Evolutionary conservation across 2,888 invertebrate genomes (phyloP), one percentile per base, ranked within the genome.

Genomic region (Coelinius sp.): DNA sequence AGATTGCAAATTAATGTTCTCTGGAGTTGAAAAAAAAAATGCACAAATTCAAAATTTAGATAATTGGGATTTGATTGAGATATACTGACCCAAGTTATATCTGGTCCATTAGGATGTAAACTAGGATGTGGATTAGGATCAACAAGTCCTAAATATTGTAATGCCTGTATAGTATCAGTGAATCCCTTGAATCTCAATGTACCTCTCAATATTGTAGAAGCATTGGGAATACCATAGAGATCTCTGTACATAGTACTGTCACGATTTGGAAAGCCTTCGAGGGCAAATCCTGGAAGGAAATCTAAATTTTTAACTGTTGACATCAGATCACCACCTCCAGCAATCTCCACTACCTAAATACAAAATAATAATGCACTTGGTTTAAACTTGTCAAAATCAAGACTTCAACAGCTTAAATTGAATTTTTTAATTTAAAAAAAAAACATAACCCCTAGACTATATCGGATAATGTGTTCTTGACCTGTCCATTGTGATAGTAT

Each of bases 181-280:
- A 97, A 99, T 67, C 99, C 94, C 89, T 91, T 93, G 86, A 97
- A 99, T 80, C 99, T 91, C 62, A 99, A 91, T 0, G 99, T 99
- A 70, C 99, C 99, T 73, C 99, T 90, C 66, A 99, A 89, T 81
- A 99, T 91, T 0, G 99, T 99, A 73, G 93, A 92, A 0, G 96
- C 95, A 80, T 95, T 94, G 10, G 92, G 90, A 73, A 99, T 94
- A 2, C 96, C 96, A 85, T 99, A 99, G 0, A 95, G 90, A 62
- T 94, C 91, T 0, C 93, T 91, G 85, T 99, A 99, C 44, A 93
- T 91, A 0, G 95, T 95, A 69, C 98, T 98, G 87, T 99, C 99
- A 72, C 99, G 91, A 89, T 99, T 99, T 0, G 99, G 97, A 84
- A 95, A 98, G 0, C 98, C 98, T 89, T 99, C 98, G 68, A 99